A percentile compares a stretch with the other conserved stretches of the same genome.
Evolutionary conservation across 2,888 invertebrate species (phyloP).

Genomic region (Limnephilus auricula): DNA sequence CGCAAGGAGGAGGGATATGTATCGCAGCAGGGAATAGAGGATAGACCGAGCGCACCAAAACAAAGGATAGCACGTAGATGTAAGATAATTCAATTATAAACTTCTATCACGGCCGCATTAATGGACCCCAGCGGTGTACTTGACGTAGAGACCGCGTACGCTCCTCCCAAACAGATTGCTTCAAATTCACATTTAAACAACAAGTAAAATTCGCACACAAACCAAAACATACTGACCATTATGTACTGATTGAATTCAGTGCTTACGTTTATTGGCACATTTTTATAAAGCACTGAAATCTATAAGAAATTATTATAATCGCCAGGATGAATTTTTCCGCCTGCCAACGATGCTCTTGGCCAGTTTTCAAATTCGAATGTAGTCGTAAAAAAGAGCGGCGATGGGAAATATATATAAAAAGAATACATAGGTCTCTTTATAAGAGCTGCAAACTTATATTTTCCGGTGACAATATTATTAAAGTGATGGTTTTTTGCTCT

Average conservation of each 20-base stretch:
- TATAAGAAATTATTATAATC: background rate
- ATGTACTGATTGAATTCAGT: background rate
- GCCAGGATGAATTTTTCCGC: background rate
- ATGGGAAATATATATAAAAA: constrained; percentile 26
- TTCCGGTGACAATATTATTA: constrained; percentile 6
- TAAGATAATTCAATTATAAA: constrained; percentile 67
- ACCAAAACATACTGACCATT: background rate
- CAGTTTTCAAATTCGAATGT: constrained; percentile 49
- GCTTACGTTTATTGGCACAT: background rate
- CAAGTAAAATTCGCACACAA: background rate
- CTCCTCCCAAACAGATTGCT: constrained; percentile 20
- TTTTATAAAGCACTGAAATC: background rate
- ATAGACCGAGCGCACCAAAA: constrained; percentile 47
- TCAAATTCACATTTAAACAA: background rate
- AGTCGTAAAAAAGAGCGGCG: constrained; percentile 27
- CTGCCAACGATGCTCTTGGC: background rate
- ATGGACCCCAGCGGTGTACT: constrained; percentile 65
- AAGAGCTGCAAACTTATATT: constrained; percentile 9
- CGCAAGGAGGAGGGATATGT: constrained; percentile 29
- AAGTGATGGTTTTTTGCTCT: background rate
- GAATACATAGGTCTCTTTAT: constrained; percentile 21
- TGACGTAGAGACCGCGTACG: constrained; percentile 57
- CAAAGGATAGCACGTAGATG: constrained; percentile 65
- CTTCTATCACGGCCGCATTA: constrained; percentile 65
- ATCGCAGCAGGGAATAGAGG: constrained; percentile 35